These are phyloP conservation scores for Thryonomys swinderianus DNA, from an alignment of 2,113 vertebrate species.

Conservation along the genomic window DNA sequence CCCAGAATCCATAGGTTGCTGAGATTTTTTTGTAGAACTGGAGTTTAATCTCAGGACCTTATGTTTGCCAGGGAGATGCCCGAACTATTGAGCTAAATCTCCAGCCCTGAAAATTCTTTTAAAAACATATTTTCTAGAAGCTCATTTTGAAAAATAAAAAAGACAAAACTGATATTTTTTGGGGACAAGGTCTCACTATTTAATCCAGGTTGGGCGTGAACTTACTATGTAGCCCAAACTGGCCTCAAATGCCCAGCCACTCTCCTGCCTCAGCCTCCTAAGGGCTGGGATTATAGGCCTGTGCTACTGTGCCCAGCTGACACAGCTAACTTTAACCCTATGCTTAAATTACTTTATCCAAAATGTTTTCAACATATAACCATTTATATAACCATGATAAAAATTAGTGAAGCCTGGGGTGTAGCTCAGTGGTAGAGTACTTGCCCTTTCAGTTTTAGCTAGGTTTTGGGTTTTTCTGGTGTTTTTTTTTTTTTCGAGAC, in stretches of 20 bases:
- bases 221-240: no score
- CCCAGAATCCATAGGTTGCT: not conserved
- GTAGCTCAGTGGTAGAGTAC: not conserved
- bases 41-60: no score
- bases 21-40: not conserved
- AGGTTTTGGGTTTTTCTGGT: no score
- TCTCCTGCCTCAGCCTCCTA: not conserved
- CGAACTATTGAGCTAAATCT: no score
- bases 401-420: not conserved
- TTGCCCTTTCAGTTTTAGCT: conserved; percentile 2
- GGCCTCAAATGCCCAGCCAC: not conserved
- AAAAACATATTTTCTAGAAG: not conserved
- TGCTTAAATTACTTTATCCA: conserved; percentile 33
- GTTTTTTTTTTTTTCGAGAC: no score
- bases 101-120: not conserved
- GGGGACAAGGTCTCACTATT: not conserved
- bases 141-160: conserved; percentile 54
- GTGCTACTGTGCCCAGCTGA: not conserved
- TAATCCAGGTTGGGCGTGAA: not conserved
- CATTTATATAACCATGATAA: conserved; percentile 5
- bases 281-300: not conserved
- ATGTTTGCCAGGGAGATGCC: no score
- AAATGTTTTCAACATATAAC: conserved; percentile 33
- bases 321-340: not conserved
- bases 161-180: not conserved